These are phyloP conservation scores for Siniperca knerii DNA, from an alignment of 2,113 vertebrate species.

Conservation along the genomic window DNA sequence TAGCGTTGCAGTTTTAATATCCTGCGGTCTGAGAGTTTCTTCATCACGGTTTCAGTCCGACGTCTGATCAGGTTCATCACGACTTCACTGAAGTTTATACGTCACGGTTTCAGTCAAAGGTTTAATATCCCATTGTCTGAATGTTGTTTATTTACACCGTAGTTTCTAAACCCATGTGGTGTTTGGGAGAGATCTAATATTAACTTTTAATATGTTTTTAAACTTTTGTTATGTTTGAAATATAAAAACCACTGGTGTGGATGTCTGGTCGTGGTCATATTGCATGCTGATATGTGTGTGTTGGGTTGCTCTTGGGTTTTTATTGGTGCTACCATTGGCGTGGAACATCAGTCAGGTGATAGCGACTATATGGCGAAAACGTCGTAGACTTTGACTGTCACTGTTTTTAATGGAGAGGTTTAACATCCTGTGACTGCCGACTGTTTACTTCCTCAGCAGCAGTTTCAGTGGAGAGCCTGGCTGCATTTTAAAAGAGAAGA, in stretches of 20 bases:
- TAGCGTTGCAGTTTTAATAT: not conserved
- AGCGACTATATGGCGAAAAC: no score
- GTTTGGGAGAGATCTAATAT: not conserved
- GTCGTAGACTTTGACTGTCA: no score
- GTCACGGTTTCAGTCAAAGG: no score
- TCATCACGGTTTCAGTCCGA: not conserved
- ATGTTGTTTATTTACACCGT: not conserved
- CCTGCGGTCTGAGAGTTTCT: not conserved
- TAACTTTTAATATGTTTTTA: no score
- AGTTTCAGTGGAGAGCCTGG: not conserved
- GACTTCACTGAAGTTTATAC: not conserved
- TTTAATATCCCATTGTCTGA: not conserved
- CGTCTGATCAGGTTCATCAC: not conserved
- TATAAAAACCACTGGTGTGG: no score
- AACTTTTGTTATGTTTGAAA: no score
- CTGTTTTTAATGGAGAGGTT: not conserved
- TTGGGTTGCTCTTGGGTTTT: no score
- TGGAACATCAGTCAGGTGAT: no score
- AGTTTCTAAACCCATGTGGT: not conserved
- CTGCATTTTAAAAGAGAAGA: slow-evolving; percentile 8
- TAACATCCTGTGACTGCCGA: not conserved
- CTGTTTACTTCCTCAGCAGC: not conserved
- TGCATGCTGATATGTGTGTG: no score
- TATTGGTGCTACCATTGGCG: no score
- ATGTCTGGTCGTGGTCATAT: no score